Conservation (phyloP, 1,140 invertebrate genomes). For the Zophobas atratus region DNA sequence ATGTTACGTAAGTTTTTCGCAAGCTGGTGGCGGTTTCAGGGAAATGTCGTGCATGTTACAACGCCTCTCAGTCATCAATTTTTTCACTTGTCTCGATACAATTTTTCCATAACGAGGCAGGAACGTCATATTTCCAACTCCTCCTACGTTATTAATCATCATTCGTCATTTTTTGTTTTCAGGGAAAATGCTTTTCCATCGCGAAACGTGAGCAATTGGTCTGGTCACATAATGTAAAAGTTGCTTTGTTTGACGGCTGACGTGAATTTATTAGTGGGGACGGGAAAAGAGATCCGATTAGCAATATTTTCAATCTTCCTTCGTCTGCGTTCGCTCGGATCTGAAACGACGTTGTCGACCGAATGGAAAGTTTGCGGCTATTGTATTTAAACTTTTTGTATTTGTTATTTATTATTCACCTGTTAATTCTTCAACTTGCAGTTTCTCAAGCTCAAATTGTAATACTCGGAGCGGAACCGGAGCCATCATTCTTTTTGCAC, state of each 20-base stretch:
- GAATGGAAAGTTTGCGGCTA: not conserved
- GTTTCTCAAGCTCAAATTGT: not conserved
- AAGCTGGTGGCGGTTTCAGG: not conserved
- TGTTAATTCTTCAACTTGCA: not conserved
- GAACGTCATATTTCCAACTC: not conserved
- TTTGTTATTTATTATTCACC: not conserved
- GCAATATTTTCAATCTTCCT: too few species aligned
- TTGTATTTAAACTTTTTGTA: conserved; percentile 6
- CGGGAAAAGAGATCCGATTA: too few species aligned
- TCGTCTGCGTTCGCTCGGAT: too few species aligned
- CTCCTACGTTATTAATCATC: conserved; percentile 14
- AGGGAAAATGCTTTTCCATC: conserved; percentile 4
- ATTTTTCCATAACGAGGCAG: too few species aligned
- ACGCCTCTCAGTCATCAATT: not conserved
- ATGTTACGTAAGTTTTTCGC: not conserved
- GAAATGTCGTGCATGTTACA: not conserved
- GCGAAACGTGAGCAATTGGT: not conserved
- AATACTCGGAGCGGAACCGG: not conserved
- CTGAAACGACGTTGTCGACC: too few species aligned
- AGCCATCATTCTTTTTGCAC: not conserved
- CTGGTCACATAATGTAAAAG: not conserved
- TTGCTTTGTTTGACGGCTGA: conserved; percentile 10
- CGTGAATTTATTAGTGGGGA: not conserved
- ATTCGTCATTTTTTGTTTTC: conserved; percentile 19
- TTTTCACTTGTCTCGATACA: not conserved